Evolutionary conservation across 2,113 vertebrate species (phyloP).

Genomic region (Hiodon alosoides): DNA sequence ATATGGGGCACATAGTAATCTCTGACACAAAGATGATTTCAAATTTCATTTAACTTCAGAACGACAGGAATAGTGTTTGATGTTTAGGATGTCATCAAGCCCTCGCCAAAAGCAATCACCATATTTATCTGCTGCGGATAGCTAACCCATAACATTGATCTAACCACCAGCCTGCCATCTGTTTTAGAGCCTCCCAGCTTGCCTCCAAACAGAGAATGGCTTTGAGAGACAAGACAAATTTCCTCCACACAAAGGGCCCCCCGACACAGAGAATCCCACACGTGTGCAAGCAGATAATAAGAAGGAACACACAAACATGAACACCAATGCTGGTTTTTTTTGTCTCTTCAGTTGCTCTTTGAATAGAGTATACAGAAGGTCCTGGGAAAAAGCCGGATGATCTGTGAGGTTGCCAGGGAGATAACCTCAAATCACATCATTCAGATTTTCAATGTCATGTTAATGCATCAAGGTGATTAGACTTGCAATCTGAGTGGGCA

Average conservation of each 20-base stretch:
- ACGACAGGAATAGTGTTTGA: not conserved
- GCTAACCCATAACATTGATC: not conserved
- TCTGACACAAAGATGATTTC: too few relatives aligned
- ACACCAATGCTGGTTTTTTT: constrained; percentile 30
- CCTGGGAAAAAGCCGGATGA: constrained; percentile 48
- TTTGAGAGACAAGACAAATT: not conserved
- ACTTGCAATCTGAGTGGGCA: constrained; percentile 16
- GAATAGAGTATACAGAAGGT: constrained; percentile 17
- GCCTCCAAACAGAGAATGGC: not conserved
- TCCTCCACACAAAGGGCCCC: not conserved
- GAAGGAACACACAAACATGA: not conserved
- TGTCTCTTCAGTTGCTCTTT: constrained; percentile 21
- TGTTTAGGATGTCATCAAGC: not conserved
- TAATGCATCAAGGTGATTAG: constrained; percentile 37
- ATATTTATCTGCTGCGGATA: not conserved
- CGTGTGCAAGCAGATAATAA: not conserved
- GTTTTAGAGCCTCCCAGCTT: not conserved
- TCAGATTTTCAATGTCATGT: constrained; percentile 41
- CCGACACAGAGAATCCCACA: not conserved
- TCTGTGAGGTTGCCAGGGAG: constrained; percentile 44
- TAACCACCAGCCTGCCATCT: constrained; percentile 20
- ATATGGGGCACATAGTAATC: too few relatives aligned
- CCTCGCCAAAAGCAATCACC: not conserved
- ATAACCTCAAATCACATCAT: constrained; percentile 41
- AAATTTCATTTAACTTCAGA: not conserved